These are phyloP conservation scores for Tamandua tetradactyla DNA, from an alignment of 2,797 vertebrate species.

Conservation along the genomic window DNA sequence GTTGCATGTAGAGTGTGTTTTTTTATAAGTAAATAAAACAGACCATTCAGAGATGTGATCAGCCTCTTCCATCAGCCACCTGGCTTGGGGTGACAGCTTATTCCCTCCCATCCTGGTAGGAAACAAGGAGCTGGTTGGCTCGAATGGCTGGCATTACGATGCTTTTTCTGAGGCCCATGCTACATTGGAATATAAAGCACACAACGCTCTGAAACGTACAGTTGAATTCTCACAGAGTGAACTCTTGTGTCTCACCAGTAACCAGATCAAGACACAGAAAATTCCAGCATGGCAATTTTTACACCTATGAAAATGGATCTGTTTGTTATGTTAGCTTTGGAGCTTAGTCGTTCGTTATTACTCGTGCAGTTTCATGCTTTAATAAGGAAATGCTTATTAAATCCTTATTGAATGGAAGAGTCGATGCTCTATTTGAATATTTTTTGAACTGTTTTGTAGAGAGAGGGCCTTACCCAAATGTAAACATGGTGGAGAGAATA, in stretches of 20 bases:
- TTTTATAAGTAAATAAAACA: background rate
- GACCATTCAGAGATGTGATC: background rate
- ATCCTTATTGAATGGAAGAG: background rate
- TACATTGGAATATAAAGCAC: fast-evolving
- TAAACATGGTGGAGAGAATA: background rate
- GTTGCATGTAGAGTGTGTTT: background rate
- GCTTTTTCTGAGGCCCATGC: background rate
- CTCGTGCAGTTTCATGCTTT: fast-evolving
- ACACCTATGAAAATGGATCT: fast-evolving
- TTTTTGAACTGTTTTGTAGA: background rate
- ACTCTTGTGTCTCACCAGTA: fast-evolving
- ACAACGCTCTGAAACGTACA: fast-evolving
- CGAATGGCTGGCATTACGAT: fast-evolving
- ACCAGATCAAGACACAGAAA: fast-evolving
- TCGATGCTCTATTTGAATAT: background rate
- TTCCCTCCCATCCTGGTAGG: background rate
- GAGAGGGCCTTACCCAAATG: background rate
- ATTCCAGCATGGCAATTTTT: fast-evolving
- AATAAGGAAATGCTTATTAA: background rate
- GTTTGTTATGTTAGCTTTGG: fast-evolving
- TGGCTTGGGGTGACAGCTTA: background rate
- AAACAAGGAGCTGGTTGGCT: background rate
- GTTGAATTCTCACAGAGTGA: background rate
- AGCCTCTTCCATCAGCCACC: fast-evolving
- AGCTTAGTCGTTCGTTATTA: fast-evolving